Base-by-base conservation (phyloP, 2,113 vertebrate species). In the Pristiophorus japonicus region DNA sequence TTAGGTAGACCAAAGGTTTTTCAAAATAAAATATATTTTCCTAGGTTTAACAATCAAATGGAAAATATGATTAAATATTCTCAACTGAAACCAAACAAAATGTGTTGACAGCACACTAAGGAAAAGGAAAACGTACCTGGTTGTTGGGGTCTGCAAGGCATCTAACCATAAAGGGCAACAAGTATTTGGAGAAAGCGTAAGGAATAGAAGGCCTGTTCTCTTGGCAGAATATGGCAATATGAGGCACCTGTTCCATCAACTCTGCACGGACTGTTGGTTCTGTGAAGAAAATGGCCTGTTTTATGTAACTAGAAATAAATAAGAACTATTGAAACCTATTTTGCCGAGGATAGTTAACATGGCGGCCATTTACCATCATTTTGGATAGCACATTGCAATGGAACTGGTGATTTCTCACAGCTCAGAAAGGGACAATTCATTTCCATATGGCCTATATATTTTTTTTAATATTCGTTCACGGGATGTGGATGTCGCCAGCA, bases 81-180 rank as follows among this genome's bases (percentile, higher is more conserved):
- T 91, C 59, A 94, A 94, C 4, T 65, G 45, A 42, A 94, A 65
- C 2, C 78, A 42, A 85, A 27, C 30, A 14, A 67, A 67, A 94
- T n/a, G 11, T n/a, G 4, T 90, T 51, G 6, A 70, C 5, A 63
- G 66, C n/a, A n/a, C n/a, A 0, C 42, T 47, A 63, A 66, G 63
- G 30, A 94, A 90, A 55, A 95, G 18, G 45, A 27, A 92, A 62
- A 96, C 97, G 96, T 96, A 99, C 98, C 98, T 98, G 98, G 96
- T 99, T 99, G 96, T 98, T 99, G 96, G 98, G 98, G 96, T 99
- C 98, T 95, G 98, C 98, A 0, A 99, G 98, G 96, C 98, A 99
- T 94, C 98, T 96, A 95, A 99, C 98, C 96, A 99, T 98, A 91
- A 98, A 98, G 34, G 98, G 98, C 0, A 99, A 96, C n/a, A 99